Conservation (phyloP, 2,888 invertebrate species). For the Reticulitermes lucifugus region DNA sequence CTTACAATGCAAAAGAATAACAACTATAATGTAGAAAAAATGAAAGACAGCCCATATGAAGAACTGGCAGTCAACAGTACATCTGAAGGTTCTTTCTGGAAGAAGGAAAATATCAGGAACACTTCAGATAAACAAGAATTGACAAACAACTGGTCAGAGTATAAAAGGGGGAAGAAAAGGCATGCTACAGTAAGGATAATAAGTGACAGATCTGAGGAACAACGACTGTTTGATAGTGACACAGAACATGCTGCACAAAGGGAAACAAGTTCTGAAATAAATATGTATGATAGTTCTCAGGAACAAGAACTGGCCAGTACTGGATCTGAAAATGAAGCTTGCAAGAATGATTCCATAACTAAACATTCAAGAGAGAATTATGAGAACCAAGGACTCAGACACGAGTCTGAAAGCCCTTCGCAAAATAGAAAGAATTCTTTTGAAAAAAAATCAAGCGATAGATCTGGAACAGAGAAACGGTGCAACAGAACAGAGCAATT, state of each 20-base stretch:
- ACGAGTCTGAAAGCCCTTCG: no score
- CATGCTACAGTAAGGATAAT: neutral
- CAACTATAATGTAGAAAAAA: no score
- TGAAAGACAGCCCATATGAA: no score
- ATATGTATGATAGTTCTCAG: neutral
- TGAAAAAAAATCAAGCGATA: no score
- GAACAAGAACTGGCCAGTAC: neutral
- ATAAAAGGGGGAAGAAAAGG: neutral
- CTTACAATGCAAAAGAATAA: no score
- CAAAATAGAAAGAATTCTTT: no score
- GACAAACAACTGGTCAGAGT: neutral
- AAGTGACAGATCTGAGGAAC: neutral
- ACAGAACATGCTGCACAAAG: neutral
- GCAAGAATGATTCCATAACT: neutral
- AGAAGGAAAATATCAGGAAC: neutral
- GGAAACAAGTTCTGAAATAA: neutral
- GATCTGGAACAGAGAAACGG: neutral
- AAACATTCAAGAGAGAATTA: neutral
- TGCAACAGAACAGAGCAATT: neutral
- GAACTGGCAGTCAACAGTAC: no score
- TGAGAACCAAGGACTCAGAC: neutral
- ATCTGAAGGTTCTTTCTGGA: neutral
- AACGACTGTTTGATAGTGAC: neutral
- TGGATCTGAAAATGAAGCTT: neutral
- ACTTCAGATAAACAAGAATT: neutral